These are phyloP conservation scores for Scaptodrosophila lebanonensis DNA, from an alignment of 1,140 invertebrate genomes.

Conservation along the genomic window DNA sequence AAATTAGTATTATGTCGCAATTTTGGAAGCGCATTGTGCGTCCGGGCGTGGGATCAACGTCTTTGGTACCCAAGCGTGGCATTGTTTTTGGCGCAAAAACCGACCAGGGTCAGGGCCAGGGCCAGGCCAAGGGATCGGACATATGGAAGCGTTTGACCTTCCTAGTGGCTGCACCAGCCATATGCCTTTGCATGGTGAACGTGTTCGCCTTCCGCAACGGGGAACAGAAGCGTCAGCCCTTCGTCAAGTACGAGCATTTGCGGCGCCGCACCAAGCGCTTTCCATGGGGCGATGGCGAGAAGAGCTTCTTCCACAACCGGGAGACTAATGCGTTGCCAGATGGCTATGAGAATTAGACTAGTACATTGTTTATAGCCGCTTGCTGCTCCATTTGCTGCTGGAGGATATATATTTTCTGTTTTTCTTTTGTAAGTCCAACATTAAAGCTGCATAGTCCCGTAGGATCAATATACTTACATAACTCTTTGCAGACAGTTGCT, in stretches of 20 bases:
- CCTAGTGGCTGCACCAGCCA: slow-evolving; percentile 83
- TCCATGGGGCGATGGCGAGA: slow-evolving; percentile 92
- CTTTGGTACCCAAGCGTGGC: no score
- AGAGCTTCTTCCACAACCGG: slow-evolving; percentile 86
- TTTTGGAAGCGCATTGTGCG: slow-evolving; percentile 21
- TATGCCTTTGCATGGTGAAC: slow-evolving; percentile 83
- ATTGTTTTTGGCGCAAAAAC: background rate
- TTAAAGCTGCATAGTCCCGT: no score
- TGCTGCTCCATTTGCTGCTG: no score
- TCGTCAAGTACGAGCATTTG: slow-evolving; percentile 85
- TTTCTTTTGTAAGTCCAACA: no score
- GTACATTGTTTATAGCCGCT: no score
- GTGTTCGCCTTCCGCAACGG: slow-evolving; percentile 80
- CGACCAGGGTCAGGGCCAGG: background rate
- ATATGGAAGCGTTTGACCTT: slow-evolving; percentile 84
- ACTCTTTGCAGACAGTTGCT: no score
- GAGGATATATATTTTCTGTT: no score
- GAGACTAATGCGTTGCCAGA: slow-evolving; percentile 85
- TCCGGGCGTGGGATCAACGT: background rate
- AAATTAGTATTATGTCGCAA: slow-evolving; percentile 18
- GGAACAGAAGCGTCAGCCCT: slow-evolving; percentile 78
- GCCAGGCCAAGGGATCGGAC: background rate
- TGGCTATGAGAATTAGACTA: slow-evolving; percentile 83
- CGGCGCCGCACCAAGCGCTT: slow-evolving; percentile 85
- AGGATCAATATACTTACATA: no score